Evolutionary conservation across 2,888 invertebrate species (phyloP).

Genomic region (Aleiodes leptofemur): DNA sequence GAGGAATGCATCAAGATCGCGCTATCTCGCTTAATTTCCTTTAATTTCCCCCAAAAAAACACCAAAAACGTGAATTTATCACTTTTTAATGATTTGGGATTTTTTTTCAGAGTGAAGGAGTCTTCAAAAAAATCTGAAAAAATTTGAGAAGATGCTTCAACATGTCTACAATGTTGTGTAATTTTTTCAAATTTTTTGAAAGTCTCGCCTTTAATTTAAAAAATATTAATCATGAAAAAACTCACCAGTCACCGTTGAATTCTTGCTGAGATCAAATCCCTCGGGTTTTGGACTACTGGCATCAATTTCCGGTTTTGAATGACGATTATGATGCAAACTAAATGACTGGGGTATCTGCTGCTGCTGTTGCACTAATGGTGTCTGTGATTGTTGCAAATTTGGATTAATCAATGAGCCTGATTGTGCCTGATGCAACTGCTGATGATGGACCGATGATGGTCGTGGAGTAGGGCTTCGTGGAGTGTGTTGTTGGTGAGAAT

Average conservation of each 20-base stretch:
- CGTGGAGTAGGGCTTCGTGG: conserved; percentile 44
- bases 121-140: too few species aligned
- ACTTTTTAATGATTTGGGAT: too few species aligned
- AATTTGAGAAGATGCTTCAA: too few species aligned
- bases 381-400: conserved; percentile 70
- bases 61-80: neutral
- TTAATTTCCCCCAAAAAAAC: too few species aligned
- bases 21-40: too few species aligned
- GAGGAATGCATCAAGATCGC: too few species aligned
- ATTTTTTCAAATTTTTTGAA: too few species aligned
- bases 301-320: conserved; percentile 70
- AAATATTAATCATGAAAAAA: conserved; percentile 50
- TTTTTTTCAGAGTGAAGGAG: too few species aligned
- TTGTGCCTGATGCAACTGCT: conserved; percentile 41
- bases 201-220: neutral
- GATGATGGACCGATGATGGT: conserved; percentile 52
- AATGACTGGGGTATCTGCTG: conserved; percentile 74
- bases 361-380: conserved; percentile 76
- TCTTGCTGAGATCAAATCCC: conserved; percentile 80
- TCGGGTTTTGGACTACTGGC: conserved; percentile 80
- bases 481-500: conserved; percentile 63
- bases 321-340: conserved; percentile 65
- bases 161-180: too few species aligned
- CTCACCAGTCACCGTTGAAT: conserved; percentile 81
- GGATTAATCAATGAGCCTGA: conserved; percentile 75